phyloP scores from a whole-genome alignment of 1,140 invertebrate species.

The silkworm (Bombyx mori) region DNA sequence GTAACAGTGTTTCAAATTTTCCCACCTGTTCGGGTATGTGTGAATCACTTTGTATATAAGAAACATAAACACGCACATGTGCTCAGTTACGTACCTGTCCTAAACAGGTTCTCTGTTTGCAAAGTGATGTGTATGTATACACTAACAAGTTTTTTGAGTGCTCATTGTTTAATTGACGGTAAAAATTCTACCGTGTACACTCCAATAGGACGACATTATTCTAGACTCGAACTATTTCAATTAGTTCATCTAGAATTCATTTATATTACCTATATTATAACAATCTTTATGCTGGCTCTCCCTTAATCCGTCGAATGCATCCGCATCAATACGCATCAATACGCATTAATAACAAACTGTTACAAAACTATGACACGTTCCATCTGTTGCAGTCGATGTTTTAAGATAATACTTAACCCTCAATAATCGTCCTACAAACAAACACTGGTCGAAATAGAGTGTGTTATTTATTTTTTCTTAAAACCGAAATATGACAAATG shows the following conservation, averaged over 20 bases:
- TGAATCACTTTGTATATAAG: constrained; percentile 29
- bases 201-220: too few relatives aligned
- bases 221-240: too few relatives aligned
- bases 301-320: neutral
- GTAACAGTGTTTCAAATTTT: constrained; percentile 30
- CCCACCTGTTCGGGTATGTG: constrained; percentile 42
- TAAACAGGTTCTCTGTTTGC: constrained; percentile 12
- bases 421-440: constrained; percentile 61
- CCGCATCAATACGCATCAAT: neutral
- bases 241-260: too few relatives aligned
- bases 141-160: constrained; percentile 8
- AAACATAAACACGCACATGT: constrained; percentile 10
- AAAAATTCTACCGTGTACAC: too few relatives aligned
- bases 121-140: constrained; percentile 4
- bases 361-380: constrained; percentile 36
- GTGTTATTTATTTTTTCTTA: constrained; percentile 64
- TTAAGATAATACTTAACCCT: constrained; percentile 55
- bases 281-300: too few relatives aligned
- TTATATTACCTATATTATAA: too few relatives aligned
- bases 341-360: constrained; percentile 17
- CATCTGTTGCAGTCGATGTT: constrained; percentile 43
- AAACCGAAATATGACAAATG: constrained; percentile 69
- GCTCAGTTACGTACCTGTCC: constrained; percentile 6
- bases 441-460: constrained; percentile 59
- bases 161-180: constrained; percentile 6